A percentile compares a stretch with the other conserved stretches of the same genome.
Evolutionary conservation across 2,888 invertebrate genomes (phyloP).

Genomic region (Rotaria socialis): DNA sequence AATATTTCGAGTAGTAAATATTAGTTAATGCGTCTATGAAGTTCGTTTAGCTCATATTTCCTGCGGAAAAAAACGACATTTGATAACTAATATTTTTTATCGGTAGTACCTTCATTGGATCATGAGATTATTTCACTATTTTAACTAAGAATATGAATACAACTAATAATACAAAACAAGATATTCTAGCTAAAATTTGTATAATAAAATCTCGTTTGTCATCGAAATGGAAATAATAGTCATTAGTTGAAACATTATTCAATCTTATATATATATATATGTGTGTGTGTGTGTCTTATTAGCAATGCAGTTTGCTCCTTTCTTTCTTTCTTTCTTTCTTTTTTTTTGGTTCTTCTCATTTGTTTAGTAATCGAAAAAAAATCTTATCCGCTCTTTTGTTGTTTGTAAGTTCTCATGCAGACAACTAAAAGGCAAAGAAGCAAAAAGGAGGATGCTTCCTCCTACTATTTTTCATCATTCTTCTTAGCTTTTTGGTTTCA

Average conservation of each 20-base stretch:
- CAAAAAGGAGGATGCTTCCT: not conserved
- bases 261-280: not conserved
- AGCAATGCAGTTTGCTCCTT: not conserved
- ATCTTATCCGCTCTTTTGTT: slow-evolving; percentile 1
- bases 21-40: too few species aligned
- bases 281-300: not conserved
- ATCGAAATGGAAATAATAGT: slow-evolving; percentile 12
- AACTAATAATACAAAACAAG: not conserved
- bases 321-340: not conserved
- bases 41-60: too few species aligned
- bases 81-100: too few species aligned
- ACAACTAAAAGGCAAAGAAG: not conserved
- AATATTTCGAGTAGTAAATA: too few species aligned
- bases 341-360: not conserved
- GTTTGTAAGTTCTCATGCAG: not conserved
- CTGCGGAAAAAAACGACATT: too few species aligned
- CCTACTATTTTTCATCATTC: not conserved
- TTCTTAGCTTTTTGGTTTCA: not conserved
- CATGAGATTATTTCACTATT: too few species aligned
- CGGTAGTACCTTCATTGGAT: too few species aligned
- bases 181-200: not conserved
- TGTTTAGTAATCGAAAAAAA: slow-evolving; percentile 4
- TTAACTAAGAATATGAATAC: not conserved
- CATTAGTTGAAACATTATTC: slow-evolving; percentile 16
- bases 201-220: not conserved